These are phyloP conservation scores for Brachyhypopomus occidentalis DNA, from an alignment of 2,113 vertebrate species.

Conservation along the genomic window DNA sequence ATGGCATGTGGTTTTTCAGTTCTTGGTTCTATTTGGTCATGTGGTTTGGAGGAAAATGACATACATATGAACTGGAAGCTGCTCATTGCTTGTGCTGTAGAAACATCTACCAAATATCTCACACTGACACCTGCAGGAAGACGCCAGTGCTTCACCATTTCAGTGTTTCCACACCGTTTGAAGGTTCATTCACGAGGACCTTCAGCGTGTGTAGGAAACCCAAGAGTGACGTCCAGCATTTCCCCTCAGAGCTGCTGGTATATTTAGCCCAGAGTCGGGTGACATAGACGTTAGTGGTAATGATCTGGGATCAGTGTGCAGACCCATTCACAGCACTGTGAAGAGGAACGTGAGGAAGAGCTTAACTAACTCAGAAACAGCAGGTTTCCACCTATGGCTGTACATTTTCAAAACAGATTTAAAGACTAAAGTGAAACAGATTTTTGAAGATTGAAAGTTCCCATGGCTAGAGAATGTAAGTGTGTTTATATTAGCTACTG, in stretches of 20 bases:
- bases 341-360: not conserved
- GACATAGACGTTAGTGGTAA: not conserved
- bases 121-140: not conserved
- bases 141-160: too few relatives aligned
- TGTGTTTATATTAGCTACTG: too few relatives aligned
- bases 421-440: too few relatives aligned
- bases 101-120: not conserved
- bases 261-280: not conserved
- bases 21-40: too few relatives aligned
- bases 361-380: not conserved
- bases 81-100: not conserved
- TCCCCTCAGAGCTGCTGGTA: not conserved
- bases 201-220: not conserved
- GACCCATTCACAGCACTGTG: not conserved
- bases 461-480: too few relatives aligned
- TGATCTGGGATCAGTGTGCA: slow-evolving; percentile 1
- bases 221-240: not conserved
- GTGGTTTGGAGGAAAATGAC: too few relatives aligned
- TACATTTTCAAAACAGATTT: too few relatives aligned
- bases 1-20: too few relatives aligned
- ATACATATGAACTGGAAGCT: too few relatives aligned
- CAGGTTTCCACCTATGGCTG: too few relatives aligned
- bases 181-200: not conserved
- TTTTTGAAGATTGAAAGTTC: too few relatives aligned
- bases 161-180: too few relatives aligned